Evolutionary conservation across 2,888 invertebrate genomes (phyloP), one percentile per base, ranked within the genome.

Genomic region (Meiosimyza decipiens): DNA sequence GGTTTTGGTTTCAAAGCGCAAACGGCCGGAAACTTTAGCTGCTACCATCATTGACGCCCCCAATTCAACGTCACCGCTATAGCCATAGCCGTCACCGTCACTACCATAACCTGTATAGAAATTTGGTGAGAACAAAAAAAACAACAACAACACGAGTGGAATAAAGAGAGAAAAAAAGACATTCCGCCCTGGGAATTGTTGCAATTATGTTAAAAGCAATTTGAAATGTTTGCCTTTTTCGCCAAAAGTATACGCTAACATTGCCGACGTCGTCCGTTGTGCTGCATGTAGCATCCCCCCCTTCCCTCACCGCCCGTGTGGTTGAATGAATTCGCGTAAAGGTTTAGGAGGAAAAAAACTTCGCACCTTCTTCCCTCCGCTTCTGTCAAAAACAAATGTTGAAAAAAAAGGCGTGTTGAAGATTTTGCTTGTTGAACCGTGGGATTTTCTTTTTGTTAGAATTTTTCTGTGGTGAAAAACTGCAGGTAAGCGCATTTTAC

Each of bases 141-240:
- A 40, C 40, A 40, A 40, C 40, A 40, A 9, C 40, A 40, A 9
- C 40, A 40, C 1, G 40, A 7, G 40, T 9, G 4, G 40, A 40
- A 9, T 40, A 9, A 40, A 9, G 9, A 9, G 9, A 9, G 9
- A 40, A 40, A 40, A 40, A 40, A 40, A 40, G 40, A 70, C 47
- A 54, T 33, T 62, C 47, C 70, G 18, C 54, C 54, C 74, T 76
- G 82, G 80, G 82, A 82, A 79, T 82, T 71, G 79, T 78, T 62
- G 81, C 82, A 82, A 82, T 82, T 82, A 82, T 80, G 80, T 79
- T 82, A 82, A 82, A 82, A 82, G 82, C 82, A 82, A 81, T 82
- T 82, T 78, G 72, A 72, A 75, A 75, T 76, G 59, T 67, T 73
- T 22, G 12, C 12, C 50, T 47, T 55, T 52, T 18, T n/a, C 15